Percentiles rank a stretch among this genome's conserved stretches.
Conservation (phyloP, 2,113 vertebrate genomes). For the Chamaetylas fuelleborni region DNA sequence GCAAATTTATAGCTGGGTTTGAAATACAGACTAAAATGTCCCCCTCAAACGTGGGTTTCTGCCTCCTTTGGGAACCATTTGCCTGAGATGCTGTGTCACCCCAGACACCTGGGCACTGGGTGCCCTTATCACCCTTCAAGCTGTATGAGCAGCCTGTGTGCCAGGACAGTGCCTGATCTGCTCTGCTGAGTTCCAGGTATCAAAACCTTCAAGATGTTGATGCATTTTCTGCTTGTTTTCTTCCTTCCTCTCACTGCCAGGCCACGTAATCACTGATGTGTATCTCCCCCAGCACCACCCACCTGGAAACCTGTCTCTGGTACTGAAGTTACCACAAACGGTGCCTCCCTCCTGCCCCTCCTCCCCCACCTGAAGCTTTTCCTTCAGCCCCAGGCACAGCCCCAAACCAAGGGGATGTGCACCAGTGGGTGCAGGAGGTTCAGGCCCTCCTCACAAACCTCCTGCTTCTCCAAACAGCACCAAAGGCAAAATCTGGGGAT, state of each 20-base stretch:
- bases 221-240: slow-evolving; percentile 6
- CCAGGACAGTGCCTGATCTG: background rate
- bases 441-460: background rate
- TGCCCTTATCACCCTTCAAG: background rate
- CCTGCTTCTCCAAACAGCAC: background rate
- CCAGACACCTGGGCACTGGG: fast-evolving
- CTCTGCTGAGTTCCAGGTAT: background rate
- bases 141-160: fast-evolving
- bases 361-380: background rate
- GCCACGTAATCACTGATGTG: slow-evolving; percentile 14
- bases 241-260: slow-evolving; percentile 3
- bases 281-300: slow-evolving; percentile 29
- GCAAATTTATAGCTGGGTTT: background rate
- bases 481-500: background rate
- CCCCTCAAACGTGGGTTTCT: background rate
- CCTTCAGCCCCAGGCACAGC: background rate
- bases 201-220: background rate
- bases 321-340: slow-evolving; percentile 15
- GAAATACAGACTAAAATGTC: background rate
- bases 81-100: background rate
- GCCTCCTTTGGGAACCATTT: background rate
- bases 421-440: background rate
- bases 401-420: background rate
- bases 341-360: slow-evolving; percentile 29
- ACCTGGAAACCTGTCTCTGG: slow-evolving; percentile 27